phyloP scores from a whole-genome alignment of 2,113 vertebrate genomes.

The Sphaerodactylus townsendi region DNA sequence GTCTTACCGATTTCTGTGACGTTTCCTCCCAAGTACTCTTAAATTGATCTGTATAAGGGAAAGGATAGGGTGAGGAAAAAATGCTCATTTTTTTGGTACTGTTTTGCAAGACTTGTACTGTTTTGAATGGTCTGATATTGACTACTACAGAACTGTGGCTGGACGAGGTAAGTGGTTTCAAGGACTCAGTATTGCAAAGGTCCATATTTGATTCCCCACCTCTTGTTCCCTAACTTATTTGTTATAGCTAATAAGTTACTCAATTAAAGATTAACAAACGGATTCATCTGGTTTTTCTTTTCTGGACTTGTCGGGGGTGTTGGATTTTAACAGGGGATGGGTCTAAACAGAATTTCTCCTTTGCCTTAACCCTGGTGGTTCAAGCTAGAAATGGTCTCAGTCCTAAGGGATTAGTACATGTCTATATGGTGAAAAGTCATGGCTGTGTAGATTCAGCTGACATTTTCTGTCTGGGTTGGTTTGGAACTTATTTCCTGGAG shows the following conservation, averaged over 20 bases:
- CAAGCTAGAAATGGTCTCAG: background rate
- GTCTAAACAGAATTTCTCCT: background rate
- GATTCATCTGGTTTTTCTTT: background rate
- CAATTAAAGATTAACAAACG: background rate
- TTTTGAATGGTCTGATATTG: background rate
- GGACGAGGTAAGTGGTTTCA: background rate
- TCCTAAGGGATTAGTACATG: background rate
- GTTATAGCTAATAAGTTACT: background rate
- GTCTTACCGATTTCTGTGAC: background rate
- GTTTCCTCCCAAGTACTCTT: background rate
- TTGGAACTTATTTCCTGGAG: too few relatives aligned
- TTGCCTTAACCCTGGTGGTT: background rate
- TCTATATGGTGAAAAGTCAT: too few relatives aligned
- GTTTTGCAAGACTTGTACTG: background rate
- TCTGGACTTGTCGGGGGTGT: too few relatives aligned
- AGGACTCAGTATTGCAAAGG: background rate
- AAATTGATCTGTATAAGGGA: background rate
- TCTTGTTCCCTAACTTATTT: rapidly evolving
- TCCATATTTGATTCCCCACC: rapidly evolving
- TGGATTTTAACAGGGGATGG: too few relatives aligned
- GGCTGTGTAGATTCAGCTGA: too few relatives aligned
- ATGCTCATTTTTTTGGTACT: background rate
- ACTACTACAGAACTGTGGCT: conserved; percentile 20
- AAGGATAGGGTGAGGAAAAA: background rate
- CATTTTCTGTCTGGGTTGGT: too few relatives aligned